A percentile compares a stretch with the other conserved stretches of the same genome.
Evolutionary conservation across 2,888 invertebrate species (phyloP).

Genomic region (Pseudoips prasinana): DNA sequence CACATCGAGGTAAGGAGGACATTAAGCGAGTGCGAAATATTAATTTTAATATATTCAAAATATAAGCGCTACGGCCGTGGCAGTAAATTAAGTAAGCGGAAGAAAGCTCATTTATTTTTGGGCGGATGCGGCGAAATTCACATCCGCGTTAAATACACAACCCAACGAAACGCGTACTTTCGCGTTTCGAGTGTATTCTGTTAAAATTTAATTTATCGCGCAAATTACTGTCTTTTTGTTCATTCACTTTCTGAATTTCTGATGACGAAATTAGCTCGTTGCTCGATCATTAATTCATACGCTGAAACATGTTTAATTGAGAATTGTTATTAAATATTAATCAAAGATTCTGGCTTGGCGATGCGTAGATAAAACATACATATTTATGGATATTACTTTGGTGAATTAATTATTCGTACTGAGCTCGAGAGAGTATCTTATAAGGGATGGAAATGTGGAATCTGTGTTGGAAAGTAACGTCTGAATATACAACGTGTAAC

Average conservation of each 20-base stretch:
- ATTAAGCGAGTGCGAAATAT: constrained; percentile 70
- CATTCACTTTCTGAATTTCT: constrained; percentile 72
- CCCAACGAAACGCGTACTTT: constrained; percentile 64
- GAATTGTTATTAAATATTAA: constrained; percentile 56
- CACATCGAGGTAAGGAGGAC: constrained; percentile 53
- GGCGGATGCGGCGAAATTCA: constrained; percentile 77
- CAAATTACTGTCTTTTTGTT: constrained; percentile 78
- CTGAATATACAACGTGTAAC: no score
- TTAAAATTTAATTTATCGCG: constrained; percentile 75
- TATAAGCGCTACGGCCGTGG: constrained; percentile 61
- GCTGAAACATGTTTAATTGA: constrained; percentile 53
- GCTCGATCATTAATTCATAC: constrained; percentile 61
- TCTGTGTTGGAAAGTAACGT: constrained; percentile 19
- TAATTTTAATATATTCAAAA: constrained; percentile 76
- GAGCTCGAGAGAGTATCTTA: constrained; percentile 29
- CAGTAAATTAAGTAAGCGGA: constrained; percentile 80
- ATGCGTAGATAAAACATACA: constrained; percentile 32
- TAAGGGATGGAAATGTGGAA: constrained; percentile 28
- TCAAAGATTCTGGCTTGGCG: constrained; percentile 42
- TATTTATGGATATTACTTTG: constrained; percentile 31
- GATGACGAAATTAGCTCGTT: constrained; percentile 59
- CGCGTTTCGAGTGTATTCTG: constrained; percentile 70
- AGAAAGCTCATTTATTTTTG: constrained; percentile 81
- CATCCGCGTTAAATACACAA: constrained; percentile 80
- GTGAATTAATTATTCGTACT: constrained; percentile 32